phyloP scores from a whole-genome alignment of 1,140 invertebrate species.

The Drosophila oshimai region DNA sequence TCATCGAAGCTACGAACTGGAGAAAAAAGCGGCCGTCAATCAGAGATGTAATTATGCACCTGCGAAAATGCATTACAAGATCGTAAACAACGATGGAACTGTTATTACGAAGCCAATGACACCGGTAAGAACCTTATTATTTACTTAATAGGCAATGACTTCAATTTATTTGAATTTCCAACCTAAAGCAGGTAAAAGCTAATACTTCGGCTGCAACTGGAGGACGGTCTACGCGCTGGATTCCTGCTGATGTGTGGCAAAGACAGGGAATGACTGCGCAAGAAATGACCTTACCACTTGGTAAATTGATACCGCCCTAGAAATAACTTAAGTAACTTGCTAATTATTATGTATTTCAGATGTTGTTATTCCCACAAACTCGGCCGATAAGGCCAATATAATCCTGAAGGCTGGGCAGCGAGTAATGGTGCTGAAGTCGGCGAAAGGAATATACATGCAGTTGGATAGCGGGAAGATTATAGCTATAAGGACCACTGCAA shows the following conservation, averaged over 20 bases:
- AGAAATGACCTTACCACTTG: constrained; percentile 94
- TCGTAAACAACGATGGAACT: constrained; percentile 85
- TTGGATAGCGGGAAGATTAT: constrained; percentile 97
- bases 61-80: constrained; percentile 83
- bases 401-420: constrained; percentile 95
- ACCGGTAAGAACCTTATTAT: constrained; percentile 81
- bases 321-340: neutral
- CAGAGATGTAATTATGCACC: constrained; percentile 66
- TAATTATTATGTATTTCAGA: constrained; percentile 84
- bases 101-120: constrained; percentile 84
- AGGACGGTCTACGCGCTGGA: constrained; percentile 87
- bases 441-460: constrained; percentile 97
- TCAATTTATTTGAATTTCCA: constrained; percentile 32
- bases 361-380: constrained; percentile 96
- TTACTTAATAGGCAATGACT: neutral
- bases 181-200: constrained; percentile 74
- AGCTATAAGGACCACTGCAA: constrained; percentile 87
- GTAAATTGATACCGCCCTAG: too few relatives aligned
- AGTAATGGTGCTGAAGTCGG: constrained; percentile 96
- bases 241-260: constrained; percentile 94
- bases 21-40: constrained; percentile 92
- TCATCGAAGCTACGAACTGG: constrained; percentile 95
- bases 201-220: constrained; percentile 81
- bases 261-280: constrained; percentile 96
- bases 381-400: constrained; percentile 92